Percentiles rank a stretch among this genome's conserved stretches.
These are phyloP conservation scores for Holacanthella duospinosa DNA, from an alignment of 2,888 invertebrate genomes.

Conservation along the genomic window DNA sequence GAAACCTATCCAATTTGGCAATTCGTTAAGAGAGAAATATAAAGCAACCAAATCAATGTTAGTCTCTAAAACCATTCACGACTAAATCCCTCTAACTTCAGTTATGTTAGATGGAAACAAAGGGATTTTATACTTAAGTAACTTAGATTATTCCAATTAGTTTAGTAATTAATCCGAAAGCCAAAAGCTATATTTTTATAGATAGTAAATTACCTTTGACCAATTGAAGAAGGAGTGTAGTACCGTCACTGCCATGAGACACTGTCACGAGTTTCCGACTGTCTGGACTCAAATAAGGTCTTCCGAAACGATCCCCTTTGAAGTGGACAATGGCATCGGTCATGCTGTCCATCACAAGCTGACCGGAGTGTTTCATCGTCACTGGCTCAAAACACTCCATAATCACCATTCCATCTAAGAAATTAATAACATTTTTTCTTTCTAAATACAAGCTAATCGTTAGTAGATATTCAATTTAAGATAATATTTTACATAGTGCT, in stretches of 20 bases:
- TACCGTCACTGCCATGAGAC: constrained; percentile 50
- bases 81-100: no score
- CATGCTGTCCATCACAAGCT: constrained; percentile 58
- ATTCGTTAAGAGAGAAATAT: no score
- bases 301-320: constrained; percentile 51
- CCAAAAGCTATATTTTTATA: constrained; percentile 31
- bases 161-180: neutral
- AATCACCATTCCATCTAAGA: constrained; percentile 57
- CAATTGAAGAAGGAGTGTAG: constrained; percentile 54
- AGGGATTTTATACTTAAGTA: neutral
- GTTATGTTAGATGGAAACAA: no score
- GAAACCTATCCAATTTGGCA: no score
- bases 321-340: constrained; percentile 56
- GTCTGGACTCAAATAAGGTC: constrained; percentile 59
- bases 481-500: constrained; percentile 54
- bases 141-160: neutral
- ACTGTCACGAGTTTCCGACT: constrained; percentile 58
- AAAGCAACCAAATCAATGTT: no score
- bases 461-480: neutral
- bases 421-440: neutral
- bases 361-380: constrained; percentile 53
- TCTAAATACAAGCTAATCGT: no score
- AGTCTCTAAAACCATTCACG: no score
- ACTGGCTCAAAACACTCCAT: constrained; percentile 59
- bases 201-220: constrained; percentile 54